A percentile compares a stretch with the other conserved stretches of the same genome.
These are phyloP conservation scores for Euphydryas editha DNA, from an alignment of 2,888 invertebrate genomes.

Conservation along the genomic window DNA sequence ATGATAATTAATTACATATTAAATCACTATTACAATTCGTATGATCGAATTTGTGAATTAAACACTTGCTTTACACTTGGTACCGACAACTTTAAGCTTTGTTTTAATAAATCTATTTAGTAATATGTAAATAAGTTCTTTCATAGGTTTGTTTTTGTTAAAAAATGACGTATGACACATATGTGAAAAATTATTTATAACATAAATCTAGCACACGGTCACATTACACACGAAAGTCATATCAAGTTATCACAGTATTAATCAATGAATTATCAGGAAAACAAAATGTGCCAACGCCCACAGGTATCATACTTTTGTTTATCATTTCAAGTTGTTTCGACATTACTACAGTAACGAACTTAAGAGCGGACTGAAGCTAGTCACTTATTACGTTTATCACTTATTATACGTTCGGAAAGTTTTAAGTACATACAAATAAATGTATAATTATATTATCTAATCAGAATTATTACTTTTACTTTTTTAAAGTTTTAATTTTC, in stretches of 20 bases:
- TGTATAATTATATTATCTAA: no score
- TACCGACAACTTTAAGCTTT: not conserved
- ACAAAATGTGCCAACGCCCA: conserved; percentile 73
- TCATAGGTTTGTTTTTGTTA: conserved; percentile 21
- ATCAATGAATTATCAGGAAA: conserved; percentile 70
- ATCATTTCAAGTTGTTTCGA: conserved; percentile 47
- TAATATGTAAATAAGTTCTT: conserved; percentile 12
- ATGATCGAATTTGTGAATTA: not conserved
- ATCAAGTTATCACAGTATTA: conserved; percentile 57
- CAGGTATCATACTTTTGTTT: conserved; percentile 64
- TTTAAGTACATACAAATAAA: no score
- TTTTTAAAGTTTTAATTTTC: no score
- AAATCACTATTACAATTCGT: not conserved
- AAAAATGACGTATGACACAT: conserved; percentile 22
- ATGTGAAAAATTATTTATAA: conserved; percentile 9
- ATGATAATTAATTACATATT: conserved; percentile 31
- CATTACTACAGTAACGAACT: conserved; percentile 3
- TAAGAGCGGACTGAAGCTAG: not conserved
- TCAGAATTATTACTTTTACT: no score
- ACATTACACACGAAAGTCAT: conserved; percentile 52
- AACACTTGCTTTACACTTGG: not conserved
- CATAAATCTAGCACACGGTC: conserved; percentile 65
- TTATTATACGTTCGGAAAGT: no score
- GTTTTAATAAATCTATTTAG: not conserved
- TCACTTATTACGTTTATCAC: not conserved